phyloP scores from a whole-genome alignment of 1,140 invertebrate species.

The Lithobius niger region DNA sequence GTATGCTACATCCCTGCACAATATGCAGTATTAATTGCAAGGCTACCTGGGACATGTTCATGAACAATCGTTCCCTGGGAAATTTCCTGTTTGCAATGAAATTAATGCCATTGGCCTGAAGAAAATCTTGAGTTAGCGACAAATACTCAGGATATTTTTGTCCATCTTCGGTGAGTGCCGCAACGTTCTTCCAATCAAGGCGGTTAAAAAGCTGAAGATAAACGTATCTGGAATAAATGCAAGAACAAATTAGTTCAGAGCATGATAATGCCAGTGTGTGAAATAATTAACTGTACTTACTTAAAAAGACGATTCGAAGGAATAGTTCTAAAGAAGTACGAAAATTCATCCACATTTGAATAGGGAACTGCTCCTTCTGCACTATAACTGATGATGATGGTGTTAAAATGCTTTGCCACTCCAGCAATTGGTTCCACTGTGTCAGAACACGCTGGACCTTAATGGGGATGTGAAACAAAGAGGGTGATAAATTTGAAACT shows the following conservation, averaged over 20 bases:
- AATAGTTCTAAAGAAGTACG: conserved; percentile 70
- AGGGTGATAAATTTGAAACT: background rate
- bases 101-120: conserved; percentile 45
- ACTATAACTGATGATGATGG: conserved; percentile 63
- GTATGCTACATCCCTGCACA: too few relatives aligned
- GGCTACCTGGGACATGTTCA: conserved; percentile 13
- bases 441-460: conserved; percentile 69
- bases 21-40: too few relatives aligned
- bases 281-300: conserved; percentile 28
- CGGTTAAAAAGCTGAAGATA: conserved; percentile 48
- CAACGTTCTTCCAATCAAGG: conserved; percentile 54
- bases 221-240: conserved; percentile 38
- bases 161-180: conserved; percentile 59
- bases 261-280: background rate
- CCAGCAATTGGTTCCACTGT: conserved; percentile 67
- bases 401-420: conserved; percentile 61
- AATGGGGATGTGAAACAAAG: conserved; percentile 12
- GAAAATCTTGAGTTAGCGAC: conserved; percentile 48
- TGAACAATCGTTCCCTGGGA: conserved; percentile 31
- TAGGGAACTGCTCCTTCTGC: conserved; percentile 55
- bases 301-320: conserved; percentile 62
- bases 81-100: conserved; percentile 59
- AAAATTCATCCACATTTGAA: conserved; percentile 53
- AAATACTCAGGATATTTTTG: conserved; percentile 70
- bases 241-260: conserved; percentile 1